phyloP scores from a whole-genome alignment of 2,113 vertebrate genomes.

The Centropristis striata region DNA sequence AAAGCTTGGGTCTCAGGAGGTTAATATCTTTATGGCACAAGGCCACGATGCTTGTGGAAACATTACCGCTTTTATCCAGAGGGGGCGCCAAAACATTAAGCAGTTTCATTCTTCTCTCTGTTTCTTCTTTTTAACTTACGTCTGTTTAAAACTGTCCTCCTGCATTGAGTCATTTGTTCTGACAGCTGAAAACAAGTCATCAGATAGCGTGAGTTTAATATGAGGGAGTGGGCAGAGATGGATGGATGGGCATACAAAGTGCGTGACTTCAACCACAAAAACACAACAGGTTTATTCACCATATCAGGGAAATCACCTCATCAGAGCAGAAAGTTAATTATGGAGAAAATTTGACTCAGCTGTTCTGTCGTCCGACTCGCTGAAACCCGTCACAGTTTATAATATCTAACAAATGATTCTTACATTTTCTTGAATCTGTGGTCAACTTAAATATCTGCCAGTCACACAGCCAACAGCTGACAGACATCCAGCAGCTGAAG shows the following conservation, averaged over 20 bases:
- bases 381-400: background rate
- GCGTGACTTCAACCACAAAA: constrained; percentile 14
- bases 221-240: constrained; percentile 9
- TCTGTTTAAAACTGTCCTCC: background rate
- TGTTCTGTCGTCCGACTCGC: background rate
- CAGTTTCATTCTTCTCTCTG: background rate
- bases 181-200: constrained; percentile 54
- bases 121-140: constrained; percentile 12
- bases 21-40: too few species aligned
- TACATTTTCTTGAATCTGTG: background rate
- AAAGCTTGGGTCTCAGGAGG: too few species aligned
- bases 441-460: background rate
- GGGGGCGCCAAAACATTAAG: too few species aligned
- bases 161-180: constrained; percentile 32
- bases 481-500: background rate
- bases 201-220: constrained; percentile 24
- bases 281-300: constrained; percentile 9
- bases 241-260: constrained; percentile 13
- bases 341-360: constrained; percentile 8
- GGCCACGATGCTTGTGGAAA: too few species aligned
- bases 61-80: too few species aligned
- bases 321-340: background rate
- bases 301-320: background rate
- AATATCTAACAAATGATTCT: background rate
- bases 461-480: background rate